A percentile compares a stretch with the other conserved stretches of the same genome.
These are phyloP conservation scores for Diplodus sargus DNA, from an alignment of 2,797 vertebrate genomes.

Conservation along the genomic window DNA sequence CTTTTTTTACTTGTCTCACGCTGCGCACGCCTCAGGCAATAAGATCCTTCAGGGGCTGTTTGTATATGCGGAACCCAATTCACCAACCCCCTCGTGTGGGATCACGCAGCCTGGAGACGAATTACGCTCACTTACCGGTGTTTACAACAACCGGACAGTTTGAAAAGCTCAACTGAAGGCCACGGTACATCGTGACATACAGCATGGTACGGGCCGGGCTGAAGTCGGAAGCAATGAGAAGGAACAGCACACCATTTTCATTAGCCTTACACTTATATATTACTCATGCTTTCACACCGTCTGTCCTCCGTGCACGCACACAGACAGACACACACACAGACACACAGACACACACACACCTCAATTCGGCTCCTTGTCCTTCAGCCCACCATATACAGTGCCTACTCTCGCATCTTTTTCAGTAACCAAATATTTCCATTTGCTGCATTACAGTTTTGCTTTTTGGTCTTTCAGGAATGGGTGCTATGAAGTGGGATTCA, in stretches of 20 bases:
- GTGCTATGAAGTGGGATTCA: conserved; percentile 31
- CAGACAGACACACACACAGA: conserved; percentile 7
- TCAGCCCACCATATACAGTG: conserved; percentile 13
- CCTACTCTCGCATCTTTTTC: conserved; percentile 26
- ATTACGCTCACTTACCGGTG: conserved; percentile 15
- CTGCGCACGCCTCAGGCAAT: conserved; percentile 13
- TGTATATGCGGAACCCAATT: conserved; percentile 23
- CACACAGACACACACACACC: conserved; percentile 5
- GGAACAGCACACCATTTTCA: neutral
- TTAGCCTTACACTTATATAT: conserved; percentile 39
- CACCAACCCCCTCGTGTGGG: neutral
- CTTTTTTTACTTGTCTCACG: neutral
- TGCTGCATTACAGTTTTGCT: conserved; percentile 25
- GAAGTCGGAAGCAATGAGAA: neutral
- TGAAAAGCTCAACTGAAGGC: conserved; percentile 33
- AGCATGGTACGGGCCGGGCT: conserved; percentile 7
- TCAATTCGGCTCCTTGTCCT: neutral
- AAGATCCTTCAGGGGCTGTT: conserved; percentile 37
- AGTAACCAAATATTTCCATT: conserved; percentile 41
- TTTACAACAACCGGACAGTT: conserved; percentile 9
- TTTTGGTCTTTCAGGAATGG: conserved; percentile 55
- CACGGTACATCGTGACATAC: conserved; percentile 13
- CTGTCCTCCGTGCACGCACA: conserved; percentile 13
- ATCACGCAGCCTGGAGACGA: conserved; percentile 20
- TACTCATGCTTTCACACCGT: conserved; percentile 25